Conservation (phyloP, 2,797 vertebrate genomes). For the Steatocranus sp. region DNA sequence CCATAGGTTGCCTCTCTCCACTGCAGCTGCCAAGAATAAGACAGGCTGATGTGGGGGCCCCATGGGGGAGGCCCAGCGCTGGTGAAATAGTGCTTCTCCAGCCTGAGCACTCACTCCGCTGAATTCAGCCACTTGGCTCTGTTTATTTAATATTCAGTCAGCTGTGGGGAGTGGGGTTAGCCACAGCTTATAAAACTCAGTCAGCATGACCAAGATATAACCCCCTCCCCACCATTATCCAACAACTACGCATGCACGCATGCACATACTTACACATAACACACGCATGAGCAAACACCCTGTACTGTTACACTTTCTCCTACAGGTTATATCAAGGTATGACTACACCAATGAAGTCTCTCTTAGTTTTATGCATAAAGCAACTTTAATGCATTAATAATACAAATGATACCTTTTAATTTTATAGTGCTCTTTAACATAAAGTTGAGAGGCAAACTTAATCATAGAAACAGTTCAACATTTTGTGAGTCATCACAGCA, state of each 20-base stretch:
- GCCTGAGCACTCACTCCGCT: slow-evolving; percentile 62
- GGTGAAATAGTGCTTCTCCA: slow-evolving; percentile 53
- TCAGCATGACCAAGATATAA: slow-evolving; percentile 76
- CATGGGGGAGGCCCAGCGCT: slow-evolving; percentile 45
- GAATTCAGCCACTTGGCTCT: slow-evolving; percentile 76
- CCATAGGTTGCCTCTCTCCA: slow-evolving; percentile 55
- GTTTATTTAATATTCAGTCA: slow-evolving; percentile 86
- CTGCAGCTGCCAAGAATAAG: slow-evolving; percentile 76
- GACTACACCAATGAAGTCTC: neutral
- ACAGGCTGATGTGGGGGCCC: slow-evolving; percentile 71
- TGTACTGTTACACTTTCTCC: neutral
- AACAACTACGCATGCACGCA: neutral
- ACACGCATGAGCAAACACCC: neutral
- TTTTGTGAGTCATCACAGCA: neutral
- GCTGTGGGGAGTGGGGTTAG: slow-evolving; percentile 83
- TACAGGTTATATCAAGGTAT: neutral
- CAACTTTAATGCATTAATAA: neutral
- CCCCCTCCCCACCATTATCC: slow-evolving; percentile 24
- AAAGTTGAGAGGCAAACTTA: neutral
- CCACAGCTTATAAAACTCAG: slow-evolving; percentile 83
- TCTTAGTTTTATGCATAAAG: neutral
- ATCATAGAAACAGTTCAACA: neutral
- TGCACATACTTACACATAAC: neutral
- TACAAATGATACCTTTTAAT: neutral
- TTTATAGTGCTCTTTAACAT: neutral